Evolutionary conservation across 2,113 vertebrate genomes (phyloP).

Genomic region (Xiphophorus couchianus): DNA sequence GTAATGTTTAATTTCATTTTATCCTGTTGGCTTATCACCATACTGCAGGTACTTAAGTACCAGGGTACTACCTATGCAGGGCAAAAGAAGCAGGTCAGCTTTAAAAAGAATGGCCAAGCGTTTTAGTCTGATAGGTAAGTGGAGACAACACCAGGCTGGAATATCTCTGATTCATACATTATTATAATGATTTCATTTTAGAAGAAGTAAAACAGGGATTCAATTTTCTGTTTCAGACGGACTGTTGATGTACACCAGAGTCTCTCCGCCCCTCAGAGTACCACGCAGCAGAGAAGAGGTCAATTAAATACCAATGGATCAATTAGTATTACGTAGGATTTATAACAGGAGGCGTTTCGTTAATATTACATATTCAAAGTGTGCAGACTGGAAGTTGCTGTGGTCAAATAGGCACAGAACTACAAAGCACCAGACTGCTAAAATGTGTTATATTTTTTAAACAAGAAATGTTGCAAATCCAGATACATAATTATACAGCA

Average conservation of each 20-base stretch:
- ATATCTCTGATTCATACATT: background rate
- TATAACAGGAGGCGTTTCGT: no score
- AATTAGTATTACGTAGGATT: background rate
- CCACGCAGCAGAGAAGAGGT: slow-evolving; percentile 70
- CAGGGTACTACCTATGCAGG: slow-evolving; percentile 48
- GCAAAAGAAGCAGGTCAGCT: slow-evolving; percentile 39
- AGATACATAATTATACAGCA: background rate
- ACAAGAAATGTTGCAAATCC: no score
- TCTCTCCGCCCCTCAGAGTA: slow-evolving; percentile 57
- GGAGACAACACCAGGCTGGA: background rate
- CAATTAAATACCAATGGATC: background rate
- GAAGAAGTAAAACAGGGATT: background rate
- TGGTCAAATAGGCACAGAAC: no score
- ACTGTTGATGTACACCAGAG: slow-evolving; percentile 62
- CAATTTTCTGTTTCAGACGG: slow-evolving; percentile 57
- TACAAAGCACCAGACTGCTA: background rate
- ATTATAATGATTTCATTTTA: background rate
- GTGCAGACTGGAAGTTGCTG: no score
- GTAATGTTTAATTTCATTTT: rapidly evolving
- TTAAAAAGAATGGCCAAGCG: slow-evolving; percentile 67
- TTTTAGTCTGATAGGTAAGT: slow-evolving; percentile 59
- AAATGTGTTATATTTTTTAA: no score
- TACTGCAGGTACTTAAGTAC: slow-evolving; percentile 60
- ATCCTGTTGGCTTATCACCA: background rate
- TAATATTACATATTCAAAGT: no score